phyloP scores from a whole-genome alignment of 2,888 invertebrate species.

The Prenolepis imparis region DNA sequence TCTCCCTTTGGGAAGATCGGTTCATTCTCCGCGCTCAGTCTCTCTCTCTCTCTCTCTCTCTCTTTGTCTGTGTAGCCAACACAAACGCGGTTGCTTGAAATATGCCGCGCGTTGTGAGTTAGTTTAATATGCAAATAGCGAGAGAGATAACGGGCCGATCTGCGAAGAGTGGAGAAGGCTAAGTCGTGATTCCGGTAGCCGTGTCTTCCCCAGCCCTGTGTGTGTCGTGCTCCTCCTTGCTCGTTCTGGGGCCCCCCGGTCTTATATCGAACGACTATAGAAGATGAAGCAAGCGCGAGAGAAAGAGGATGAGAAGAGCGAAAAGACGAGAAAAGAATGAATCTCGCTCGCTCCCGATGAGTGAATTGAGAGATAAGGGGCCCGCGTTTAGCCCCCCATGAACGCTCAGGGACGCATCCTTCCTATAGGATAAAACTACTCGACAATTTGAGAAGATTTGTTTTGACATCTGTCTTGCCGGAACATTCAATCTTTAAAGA shows the following conservation, averaged over 20 bases:
- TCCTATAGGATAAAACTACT: background rate
- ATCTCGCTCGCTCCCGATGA: slow-evolving; percentile 73
- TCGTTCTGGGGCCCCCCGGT: slow-evolving; percentile 58
- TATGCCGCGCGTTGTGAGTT: slow-evolving; percentile 85
- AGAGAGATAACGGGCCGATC: slow-evolving; percentile 84
- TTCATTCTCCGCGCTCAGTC: slow-evolving; percentile 10
- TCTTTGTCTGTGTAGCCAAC: slow-evolving; percentile 20
- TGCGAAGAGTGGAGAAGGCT: slow-evolving; percentile 83
- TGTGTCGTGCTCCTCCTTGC: slow-evolving; percentile 70
- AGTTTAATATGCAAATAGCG: slow-evolving; percentile 86
- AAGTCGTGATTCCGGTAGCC: slow-evolving; percentile 86
- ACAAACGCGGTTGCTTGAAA: slow-evolving; percentile 65
- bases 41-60: slow-evolving; percentile 38
- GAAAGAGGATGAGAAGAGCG: slow-evolving; percentile 58
- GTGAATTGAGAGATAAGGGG: slow-evolving; percentile 85
- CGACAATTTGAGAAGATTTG: background rate
- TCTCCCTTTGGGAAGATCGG: slow-evolving; percentile 26
- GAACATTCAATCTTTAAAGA: background rate
- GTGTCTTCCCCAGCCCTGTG: slow-evolving; percentile 80
- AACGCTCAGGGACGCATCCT: slow-evolving; percentile 75
- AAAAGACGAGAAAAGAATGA: slow-evolving; percentile 50
- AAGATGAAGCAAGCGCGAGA: slow-evolving; percentile 27
- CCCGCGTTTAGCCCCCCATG: slow-evolving; percentile 78
- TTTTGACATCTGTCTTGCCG: background rate
- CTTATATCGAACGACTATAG: slow-evolving; percentile 34